Evolutionary conservation across 1,140 invertebrate genomes (phyloP), one percentile per base, ranked within the genome.

Genomic region (Drosophila busckii): DNA sequence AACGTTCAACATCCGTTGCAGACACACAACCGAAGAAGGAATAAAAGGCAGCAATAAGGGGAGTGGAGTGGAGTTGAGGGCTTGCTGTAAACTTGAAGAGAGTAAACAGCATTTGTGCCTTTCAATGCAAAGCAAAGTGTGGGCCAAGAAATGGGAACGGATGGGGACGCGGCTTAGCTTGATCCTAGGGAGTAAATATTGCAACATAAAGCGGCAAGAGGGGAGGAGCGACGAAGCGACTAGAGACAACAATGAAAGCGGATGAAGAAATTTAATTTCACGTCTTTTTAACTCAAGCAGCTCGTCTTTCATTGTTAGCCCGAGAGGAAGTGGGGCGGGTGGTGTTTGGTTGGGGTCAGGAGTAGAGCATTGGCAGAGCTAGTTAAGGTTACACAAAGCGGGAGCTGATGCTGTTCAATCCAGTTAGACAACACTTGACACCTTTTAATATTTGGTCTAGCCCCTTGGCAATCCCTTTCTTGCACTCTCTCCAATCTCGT

Each of bases 371-470:
- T 23, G 9, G 32, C 23, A 16, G 20, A 55, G 52, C 50, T 61
- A 55, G 58, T 46, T 61, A 55, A 29, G 44, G 29, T 49, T 49
- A 49, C 52, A 25, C 52, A 62, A 62, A 56, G 44, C 46, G 16
- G 35, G 12, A 13, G 31, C 32, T 16, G 37, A 31, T 25, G 28
- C 48, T 52, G 44, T 55, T 8, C 31, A 49, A 49, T 62, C 44
- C 44, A 38, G 52, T 49, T 62, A 56, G 59, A 49, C 59, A 66
- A 38, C 58, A 68, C 23, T 60, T 80, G 73, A 80, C 68, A 78
- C 73, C 67, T 78, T 71, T 62, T 68, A 60, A 56, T 60, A 44
- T 58, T 28, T 63, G 23, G 32, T 32, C 34, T 17, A 16, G 12
- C 2, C 2, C 12, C 16, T n/a, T n/a, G n/a, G n/a, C 19, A 12